These are phyloP conservation scores for Enteromius viviparus DNA, from an alignment of 2,797 vertebrate genomes.

Conservation along the genomic window DNA sequence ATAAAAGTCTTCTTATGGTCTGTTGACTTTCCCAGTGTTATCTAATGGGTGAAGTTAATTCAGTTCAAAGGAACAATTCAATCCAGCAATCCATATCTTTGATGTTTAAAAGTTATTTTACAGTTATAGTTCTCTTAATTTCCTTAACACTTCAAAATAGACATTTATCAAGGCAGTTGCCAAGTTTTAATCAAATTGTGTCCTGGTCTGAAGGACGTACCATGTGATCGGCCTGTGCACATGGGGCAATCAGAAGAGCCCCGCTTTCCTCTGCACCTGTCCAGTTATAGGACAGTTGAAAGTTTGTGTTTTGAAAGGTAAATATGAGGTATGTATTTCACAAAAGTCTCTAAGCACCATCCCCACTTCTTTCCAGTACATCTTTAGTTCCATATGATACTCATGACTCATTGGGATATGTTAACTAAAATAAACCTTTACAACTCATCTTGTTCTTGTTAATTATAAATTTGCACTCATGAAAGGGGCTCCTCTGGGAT, in stretches of 20 bases:
- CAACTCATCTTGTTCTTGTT: slow-evolving; percentile 26
- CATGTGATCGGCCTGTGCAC: slow-evolving; percentile 88
- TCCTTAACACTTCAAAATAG: slow-evolving; percentile 67
- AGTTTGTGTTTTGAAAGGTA: slow-evolving; percentile 3
- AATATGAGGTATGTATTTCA: not conserved
- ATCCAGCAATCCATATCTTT: not conserved
- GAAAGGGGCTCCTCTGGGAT: slow-evolving; percentile 15
- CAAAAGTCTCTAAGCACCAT: not conserved
- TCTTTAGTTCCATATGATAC: slow-evolving; percentile 2
- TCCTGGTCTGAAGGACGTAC: slow-evolving; percentile 88
- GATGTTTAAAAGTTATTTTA: not conserved
- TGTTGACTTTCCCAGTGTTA: slow-evolving; percentile 80
- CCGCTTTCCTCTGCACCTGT: slow-evolving; percentile 90
- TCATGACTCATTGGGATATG: slow-evolving; percentile 1
- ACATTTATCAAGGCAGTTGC: slow-evolving; percentile 93
- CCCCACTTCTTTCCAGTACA: not conserved
- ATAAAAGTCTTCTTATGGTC: slow-evolving; percentile 84
- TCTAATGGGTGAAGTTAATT: slow-evolving; percentile 75
- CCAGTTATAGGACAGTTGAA: slow-evolving; percentile 29
- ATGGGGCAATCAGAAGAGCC: slow-evolving; percentile 92
- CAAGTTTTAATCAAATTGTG: slow-evolving; percentile 94
- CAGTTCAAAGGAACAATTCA: slow-evolving; percentile 80
- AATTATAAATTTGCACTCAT: slow-evolving; percentile 24
- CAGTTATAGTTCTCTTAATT: not conserved
- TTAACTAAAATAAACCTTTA: slow-evolving; percentile 34